phyloP scores from a whole-genome alignment of 2,888 invertebrate species.

The Sycophila texana region DNA sequence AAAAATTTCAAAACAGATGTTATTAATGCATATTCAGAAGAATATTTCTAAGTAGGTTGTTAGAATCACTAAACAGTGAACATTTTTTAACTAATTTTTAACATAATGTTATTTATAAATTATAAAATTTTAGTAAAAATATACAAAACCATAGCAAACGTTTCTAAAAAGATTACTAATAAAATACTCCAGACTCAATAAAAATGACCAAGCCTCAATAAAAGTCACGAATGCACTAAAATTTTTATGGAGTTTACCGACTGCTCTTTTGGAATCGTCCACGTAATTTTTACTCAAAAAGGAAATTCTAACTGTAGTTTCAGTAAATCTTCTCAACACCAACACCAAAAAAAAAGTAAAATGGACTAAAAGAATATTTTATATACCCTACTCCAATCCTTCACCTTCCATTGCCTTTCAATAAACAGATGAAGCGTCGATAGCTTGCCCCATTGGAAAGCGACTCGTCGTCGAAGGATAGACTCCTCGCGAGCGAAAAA shows the following conservation, averaged over 20 bases:
- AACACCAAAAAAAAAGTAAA: not conserved
- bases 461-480: not conserved
- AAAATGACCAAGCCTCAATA: too few relatives aligned
- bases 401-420: constrained; percentile 12
- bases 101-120: too few relatives aligned
- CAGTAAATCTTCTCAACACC: not conserved
- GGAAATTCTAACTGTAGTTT: not conserved
- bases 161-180: not conserved
- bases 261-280: not conserved
- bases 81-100: too few relatives aligned
- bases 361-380: not conserved
- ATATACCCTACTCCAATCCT: not conserved
- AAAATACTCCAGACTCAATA: not conserved
- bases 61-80: too few relatives aligned
- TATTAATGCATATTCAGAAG: too few relatives aligned
- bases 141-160: not conserved
- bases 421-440: constrained; percentile 1
- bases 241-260: too few relatives aligned
- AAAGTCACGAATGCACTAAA: too few relatives aligned
- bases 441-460: too few relatives aligned
- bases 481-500: not conserved
- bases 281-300: not conserved
- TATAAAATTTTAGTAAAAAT: too few relatives aligned
- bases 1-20: too few relatives aligned
- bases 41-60: too few relatives aligned